Evolutionary conservation across 2,113 vertebrate species (phyloP).

Genomic region (Brachypteracias leptosomus): DNA sequence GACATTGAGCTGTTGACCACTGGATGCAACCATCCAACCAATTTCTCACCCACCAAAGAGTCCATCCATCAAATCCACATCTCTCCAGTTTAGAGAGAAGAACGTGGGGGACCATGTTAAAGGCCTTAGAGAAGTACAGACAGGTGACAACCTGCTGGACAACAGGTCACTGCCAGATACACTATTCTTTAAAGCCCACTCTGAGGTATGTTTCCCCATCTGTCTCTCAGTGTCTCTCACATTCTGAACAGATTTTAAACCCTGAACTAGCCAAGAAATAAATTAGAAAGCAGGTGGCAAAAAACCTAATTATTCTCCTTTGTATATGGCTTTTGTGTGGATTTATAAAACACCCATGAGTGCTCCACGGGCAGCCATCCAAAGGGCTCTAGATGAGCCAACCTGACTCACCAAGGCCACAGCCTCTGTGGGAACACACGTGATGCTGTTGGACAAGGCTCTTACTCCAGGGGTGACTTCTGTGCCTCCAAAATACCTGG

Average conservation of each 20-base stretch:
- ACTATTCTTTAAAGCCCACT: neutral
- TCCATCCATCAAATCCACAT: neutral
- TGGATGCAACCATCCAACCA: neutral
- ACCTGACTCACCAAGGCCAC: neutral
- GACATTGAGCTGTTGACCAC: neutral
- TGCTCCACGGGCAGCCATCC: neutral
- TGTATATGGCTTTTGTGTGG: neutral
- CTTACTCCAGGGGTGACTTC: neutral
- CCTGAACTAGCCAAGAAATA: neutral
- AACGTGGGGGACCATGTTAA: neutral
- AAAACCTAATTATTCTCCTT: neutral
- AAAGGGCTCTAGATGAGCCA: neutral
- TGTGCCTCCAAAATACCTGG: neutral
- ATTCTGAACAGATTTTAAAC: neutral
- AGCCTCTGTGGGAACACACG: neutral
- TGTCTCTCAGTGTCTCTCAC: neutral
- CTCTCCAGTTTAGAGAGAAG: neutral
- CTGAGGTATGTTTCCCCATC: neutral
- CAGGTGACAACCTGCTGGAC: neutral
- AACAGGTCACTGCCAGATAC: neutral
- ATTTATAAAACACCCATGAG: constrained; percentile 7
- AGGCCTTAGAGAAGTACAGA: neutral
- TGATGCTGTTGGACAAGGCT: neutral
- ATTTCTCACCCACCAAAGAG: neutral
- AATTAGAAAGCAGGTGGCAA: constrained; percentile 18